These are phyloP conservation scores for Chloropsis cyanopogon DNA, from an alignment of 2,113 vertebrate species.

Conservation along the genomic window DNA sequence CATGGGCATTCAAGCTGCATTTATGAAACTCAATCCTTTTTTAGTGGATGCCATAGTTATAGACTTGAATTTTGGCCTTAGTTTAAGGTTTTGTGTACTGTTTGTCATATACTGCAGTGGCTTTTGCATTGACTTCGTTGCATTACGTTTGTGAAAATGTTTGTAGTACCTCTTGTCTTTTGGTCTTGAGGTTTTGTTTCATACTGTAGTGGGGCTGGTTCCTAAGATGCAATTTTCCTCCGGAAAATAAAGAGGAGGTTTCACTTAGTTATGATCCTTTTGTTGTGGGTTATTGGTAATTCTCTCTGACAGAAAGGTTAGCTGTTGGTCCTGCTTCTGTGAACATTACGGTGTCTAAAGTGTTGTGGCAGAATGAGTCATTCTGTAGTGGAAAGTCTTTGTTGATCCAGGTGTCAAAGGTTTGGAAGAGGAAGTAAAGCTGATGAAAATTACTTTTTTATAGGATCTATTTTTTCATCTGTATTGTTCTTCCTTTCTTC, in stretches of 20 bases:
- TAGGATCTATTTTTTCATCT: neutral
- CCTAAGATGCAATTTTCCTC: neutral
- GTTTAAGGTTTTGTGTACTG: neutral
- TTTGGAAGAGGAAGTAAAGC: constrained; percentile 3
- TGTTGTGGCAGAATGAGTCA: neutral
- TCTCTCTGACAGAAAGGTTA: neutral
- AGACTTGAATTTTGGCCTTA: neutral
- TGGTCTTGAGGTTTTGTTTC: neutral
- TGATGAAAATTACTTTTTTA: neutral
- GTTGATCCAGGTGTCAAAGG: constrained; percentile 6
- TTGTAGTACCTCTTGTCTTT: neutral
- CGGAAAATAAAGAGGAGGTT: neutral
- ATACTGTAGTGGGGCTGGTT: neutral
- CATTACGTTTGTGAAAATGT: neutral
- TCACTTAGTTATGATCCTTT: neutral
- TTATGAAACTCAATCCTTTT: neutral
- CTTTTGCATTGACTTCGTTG: neutral
- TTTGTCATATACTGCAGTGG: neutral
- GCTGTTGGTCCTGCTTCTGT: neutral
- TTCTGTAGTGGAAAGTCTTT: neutral
- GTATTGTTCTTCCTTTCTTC: neutral
- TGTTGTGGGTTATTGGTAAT: neutral
- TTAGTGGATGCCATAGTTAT: neutral
- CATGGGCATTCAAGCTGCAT: neutral
- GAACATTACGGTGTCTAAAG: neutral